These are phyloP conservation scores for Centropus bengalensis DNA, from an alignment of 2,113 vertebrate genomes.

Conservation along the genomic window DNA sequence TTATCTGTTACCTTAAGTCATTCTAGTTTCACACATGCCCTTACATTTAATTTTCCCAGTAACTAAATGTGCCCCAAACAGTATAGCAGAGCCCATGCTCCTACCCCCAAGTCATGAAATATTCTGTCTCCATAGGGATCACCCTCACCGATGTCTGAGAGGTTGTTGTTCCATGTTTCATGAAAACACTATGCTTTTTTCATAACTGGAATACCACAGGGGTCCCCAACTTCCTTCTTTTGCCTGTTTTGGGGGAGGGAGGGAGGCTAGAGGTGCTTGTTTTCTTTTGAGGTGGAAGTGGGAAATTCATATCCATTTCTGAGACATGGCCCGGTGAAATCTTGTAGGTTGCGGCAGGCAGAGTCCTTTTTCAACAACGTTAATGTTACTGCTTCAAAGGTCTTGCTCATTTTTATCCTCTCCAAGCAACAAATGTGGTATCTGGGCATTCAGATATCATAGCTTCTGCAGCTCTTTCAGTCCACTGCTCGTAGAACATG, in stretches of 20 bases:
- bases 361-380: background rate
- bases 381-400: background rate
- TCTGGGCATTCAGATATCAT: fast-evolving
- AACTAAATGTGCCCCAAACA: background rate
- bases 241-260: background rate
- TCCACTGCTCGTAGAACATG: fast-evolving
- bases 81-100: fast-evolving
- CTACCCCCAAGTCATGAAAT: background rate
- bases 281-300: background rate
- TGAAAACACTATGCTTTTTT: background rate
- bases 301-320: background rate
- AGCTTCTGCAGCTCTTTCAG: background rate
- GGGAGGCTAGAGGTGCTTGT: too few species aligned
- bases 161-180: background rate
- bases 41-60: background rate
- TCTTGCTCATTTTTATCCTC: background rate
- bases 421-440: background rate
- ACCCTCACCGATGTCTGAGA: background rate
- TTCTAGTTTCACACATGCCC: background rate
- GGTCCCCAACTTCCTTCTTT: background rate
- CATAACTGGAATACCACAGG: background rate
- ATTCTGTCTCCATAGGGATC: background rate
- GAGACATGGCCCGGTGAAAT: background rate
- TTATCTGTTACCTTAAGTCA: background rate
- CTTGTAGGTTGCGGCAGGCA: background rate